These are phyloP conservation scores for Regulus satrapa DNA, from an alignment of 2,113 vertebrate genomes.

Conservation along the genomic window DNA sequence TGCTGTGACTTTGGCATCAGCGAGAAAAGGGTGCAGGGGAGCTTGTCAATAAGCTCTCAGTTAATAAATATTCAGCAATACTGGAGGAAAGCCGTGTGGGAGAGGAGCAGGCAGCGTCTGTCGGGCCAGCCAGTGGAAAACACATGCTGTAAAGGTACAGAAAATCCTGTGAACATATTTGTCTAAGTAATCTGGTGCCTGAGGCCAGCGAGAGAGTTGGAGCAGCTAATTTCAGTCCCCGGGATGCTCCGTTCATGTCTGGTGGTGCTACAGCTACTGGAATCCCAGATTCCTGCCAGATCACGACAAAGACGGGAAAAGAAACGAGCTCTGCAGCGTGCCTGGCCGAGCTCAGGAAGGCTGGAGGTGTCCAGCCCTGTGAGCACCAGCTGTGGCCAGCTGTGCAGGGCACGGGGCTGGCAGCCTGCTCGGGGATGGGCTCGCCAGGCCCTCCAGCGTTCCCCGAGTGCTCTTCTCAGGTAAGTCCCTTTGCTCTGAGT, in stretches of 20 bases:
- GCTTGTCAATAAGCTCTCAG: background rate
- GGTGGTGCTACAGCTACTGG: background rate
- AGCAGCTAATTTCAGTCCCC: background rate
- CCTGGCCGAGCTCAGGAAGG: background rate
- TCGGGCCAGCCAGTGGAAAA: background rate
- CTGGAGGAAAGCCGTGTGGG: background rate
- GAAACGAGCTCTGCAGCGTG: accelerated
- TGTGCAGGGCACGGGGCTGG: background rate
- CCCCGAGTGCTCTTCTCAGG: accelerated
- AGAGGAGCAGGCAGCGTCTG: background rate
- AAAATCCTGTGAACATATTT: background rate
- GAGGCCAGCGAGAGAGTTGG: accelerated
- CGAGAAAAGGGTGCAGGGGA: background rate
- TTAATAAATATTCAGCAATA: background rate
- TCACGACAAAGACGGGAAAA: accelerated
- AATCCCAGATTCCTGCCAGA: background rate
- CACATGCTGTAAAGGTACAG: background rate
- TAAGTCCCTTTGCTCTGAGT: background rate
- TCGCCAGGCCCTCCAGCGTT: background rate
- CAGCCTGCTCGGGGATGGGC: background rate
- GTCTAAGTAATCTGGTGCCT: background rate
- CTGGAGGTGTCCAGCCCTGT: background rate
- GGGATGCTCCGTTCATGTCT: accelerated
- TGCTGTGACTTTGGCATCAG: background rate
- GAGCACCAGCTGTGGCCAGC: background rate